These are phyloP conservation scores for Taxidea taxus DNA, from an alignment of 2,113 vertebrate species.

Conservation along the genomic window DNA sequence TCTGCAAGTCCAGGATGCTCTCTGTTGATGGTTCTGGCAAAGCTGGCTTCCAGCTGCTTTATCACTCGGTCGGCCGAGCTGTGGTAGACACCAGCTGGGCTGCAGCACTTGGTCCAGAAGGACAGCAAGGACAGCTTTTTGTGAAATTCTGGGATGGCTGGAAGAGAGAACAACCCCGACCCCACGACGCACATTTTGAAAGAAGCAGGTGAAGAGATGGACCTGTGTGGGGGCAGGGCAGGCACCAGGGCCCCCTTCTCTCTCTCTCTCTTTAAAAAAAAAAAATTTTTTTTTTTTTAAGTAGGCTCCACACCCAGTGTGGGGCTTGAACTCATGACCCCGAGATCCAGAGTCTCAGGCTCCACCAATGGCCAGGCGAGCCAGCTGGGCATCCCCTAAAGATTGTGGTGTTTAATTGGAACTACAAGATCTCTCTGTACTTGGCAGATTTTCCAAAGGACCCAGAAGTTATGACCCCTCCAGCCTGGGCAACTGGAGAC, in stretches of 20 bases:
- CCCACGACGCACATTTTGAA: accelerated
- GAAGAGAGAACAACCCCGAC: not conserved
- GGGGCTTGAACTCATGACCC: not conserved
- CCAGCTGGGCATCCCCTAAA: not conserved
- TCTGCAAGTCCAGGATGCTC: conserved; percentile 87
- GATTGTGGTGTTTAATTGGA: not conserved
- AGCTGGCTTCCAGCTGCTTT: conserved; percentile 88
- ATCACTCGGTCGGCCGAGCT: conserved; percentile 90
- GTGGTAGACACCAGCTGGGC: conserved; percentile 89
- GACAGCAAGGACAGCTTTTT: conserved; percentile 88
- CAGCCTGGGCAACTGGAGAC: not conserved
- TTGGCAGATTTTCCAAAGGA: not conserved
- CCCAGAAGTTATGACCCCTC: not conserved
- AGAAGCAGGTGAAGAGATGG: not conserved
- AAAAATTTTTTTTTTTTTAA: not conserved
- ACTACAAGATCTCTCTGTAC: not conserved
- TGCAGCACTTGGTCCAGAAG: conserved; percentile 94
- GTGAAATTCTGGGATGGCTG: conserved; percentile 92
- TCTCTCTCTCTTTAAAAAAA: not conserved
- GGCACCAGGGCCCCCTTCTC: not conserved
- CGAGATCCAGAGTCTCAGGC: not conserved
- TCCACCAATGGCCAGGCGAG: not conserved
- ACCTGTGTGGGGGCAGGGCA: accelerated
- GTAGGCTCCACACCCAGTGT: not conserved
- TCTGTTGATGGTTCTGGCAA: conserved; percentile 85